These are phyloP conservation scores for Oreortyx pictus DNA, from an alignment of 2,797 vertebrate genomes.

Conservation along the genomic window DNA sequence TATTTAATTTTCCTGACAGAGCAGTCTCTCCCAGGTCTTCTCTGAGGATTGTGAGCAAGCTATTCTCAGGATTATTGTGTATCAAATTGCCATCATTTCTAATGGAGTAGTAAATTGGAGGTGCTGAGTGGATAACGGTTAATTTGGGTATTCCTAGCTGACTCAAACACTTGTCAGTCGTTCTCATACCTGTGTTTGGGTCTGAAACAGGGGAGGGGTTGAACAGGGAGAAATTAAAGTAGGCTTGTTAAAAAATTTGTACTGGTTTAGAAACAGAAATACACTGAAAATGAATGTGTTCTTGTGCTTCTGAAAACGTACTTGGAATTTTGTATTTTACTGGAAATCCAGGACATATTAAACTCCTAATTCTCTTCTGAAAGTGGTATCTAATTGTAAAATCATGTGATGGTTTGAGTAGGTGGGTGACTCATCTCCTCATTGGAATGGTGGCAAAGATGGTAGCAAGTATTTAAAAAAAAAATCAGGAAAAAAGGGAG, in stretches of 20 bases:
- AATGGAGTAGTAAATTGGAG: constrained; percentile 40
- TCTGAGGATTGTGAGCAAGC: not conserved
- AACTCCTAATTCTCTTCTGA: not conserved
- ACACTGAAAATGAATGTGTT: not conserved
- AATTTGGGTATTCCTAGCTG: not conserved
- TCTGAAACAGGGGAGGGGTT: not conserved
- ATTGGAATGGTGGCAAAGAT: too few relatives aligned
- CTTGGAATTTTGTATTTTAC: not conserved
- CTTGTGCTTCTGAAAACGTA: not conserved
- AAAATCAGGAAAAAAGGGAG: fast-evolving
- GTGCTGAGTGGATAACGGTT: not conserved
- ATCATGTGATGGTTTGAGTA: not conserved
- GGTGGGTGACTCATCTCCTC: not conserved
- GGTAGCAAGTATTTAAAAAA: not conserved
- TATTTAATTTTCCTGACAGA: constrained; percentile 24
- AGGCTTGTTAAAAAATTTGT: not conserved
- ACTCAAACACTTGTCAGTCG: not conserved
- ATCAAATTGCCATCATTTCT: constrained; percentile 14
- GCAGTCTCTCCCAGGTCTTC: not conserved
- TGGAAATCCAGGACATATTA: not conserved
- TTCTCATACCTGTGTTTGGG: not conserved
- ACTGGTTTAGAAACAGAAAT: not conserved
- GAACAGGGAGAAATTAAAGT: not conserved
- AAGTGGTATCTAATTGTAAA: not conserved
- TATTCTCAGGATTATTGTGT: constrained; percentile 8